Evolutionary conservation across 2,797 vertebrate genomes (phyloP), one percentile per base, ranked within the genome.

Genomic region (Pyrocephalus nanus): DNA sequence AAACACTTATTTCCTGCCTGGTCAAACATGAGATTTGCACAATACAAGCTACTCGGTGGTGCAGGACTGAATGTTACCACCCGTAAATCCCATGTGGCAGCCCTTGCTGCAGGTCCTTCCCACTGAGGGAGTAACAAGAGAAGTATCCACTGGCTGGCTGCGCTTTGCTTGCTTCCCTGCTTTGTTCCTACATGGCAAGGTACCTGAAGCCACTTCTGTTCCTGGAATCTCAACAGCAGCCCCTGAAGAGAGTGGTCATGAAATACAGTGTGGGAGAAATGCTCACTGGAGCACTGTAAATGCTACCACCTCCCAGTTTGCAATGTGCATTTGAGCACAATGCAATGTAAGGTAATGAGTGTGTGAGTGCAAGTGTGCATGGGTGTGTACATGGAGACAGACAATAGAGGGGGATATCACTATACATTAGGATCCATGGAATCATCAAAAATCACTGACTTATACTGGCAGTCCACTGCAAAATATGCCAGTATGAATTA

Each of bases 401-500:
- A 43, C 30, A 88, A 17, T 17, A 51, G 30, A 88, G 20, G 57
- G 54, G 88, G 30, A 7, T 29, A 81, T 51, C 61, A 34, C 30
- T 53, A 11, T 16, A 27, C 42, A 61, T 82, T 30, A 90, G 58
- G 66, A 82, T 47, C 74, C 60, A 65, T 4, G 25, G 60, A 94
- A 74, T 22, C 53, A 79, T 76, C 47, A 79, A 70, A 84, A 84
- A 84, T 48, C 40, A 45, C 90, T 92, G 86, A 78, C 51, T 76
- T 91, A 29, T 3, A 86, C 54, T 0, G 0, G 90, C 79, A 81
- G 29, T 40, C 22, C 38, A 43, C 64, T 1, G 16, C 47, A 93
- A 88, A 93, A 80, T 12, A 61, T 34, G 76, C 71, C 94, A 87
- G 77, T 57, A 65, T 74, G 71, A 96, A 94, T 95, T 74, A 94